phyloP scores from a whole-genome alignment of 1,140 invertebrate species.

The Bombus haemorrhoidalis region DNA sequence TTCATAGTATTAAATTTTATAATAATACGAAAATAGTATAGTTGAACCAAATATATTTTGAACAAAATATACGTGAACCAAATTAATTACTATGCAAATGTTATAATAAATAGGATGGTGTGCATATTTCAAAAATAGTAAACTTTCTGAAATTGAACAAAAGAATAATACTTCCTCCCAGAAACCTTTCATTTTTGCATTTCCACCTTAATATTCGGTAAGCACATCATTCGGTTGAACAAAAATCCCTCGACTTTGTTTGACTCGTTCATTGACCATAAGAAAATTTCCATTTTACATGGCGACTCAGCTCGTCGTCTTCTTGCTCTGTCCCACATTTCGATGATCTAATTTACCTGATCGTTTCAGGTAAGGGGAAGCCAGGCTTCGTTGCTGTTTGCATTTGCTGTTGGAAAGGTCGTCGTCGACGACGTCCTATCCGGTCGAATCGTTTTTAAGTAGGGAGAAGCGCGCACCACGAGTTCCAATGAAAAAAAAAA shows the following conservation, averaged over 20 bases:
- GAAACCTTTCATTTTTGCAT: neutral
- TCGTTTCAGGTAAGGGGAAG: conserved; percentile 10
- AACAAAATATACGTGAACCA: too few species aligned
- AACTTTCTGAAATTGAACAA: too few species aligned
- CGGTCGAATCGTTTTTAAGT: conserved; percentile 13
- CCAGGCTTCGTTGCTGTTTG: conserved; percentile 16
- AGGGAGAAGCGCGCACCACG: too few species aligned
- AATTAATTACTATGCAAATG: too few species aligned
- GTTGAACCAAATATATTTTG: too few species aligned
- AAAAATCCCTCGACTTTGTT: neutral
- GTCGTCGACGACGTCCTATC: neutral
- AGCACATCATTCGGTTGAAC: neutral
- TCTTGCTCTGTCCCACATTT: too few species aligned
- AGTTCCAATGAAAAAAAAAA: neutral
- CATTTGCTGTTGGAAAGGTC: neutral
- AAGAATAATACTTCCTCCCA: neutral
- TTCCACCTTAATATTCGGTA: neutral
- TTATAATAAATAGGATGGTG: too few species aligned
- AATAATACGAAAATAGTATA: too few species aligned
- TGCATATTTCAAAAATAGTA: too few species aligned
- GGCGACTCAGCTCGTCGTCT: neutral
- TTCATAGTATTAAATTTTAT: too few species aligned
- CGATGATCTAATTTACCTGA: conserved; percentile 25
- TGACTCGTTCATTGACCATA: neutral
- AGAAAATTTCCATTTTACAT: conserved; percentile 13